Base-by-base conservation (phyloP, 1,140 invertebrate genomes). In the Aphelinus atriplicis region DNA sequence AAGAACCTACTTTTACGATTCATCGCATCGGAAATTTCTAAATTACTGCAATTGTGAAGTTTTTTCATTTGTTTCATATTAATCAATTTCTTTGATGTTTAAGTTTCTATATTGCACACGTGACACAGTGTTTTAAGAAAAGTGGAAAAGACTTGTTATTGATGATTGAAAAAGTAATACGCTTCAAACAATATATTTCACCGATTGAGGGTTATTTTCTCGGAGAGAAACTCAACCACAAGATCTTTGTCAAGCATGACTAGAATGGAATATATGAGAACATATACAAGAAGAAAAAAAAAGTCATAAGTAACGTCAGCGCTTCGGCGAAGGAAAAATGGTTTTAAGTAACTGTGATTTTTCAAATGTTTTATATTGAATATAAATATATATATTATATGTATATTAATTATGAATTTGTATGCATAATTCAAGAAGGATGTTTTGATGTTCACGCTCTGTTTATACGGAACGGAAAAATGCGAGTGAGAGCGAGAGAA, bases 311-410 rank as follows among this genome's bases (percentile, higher is more conserved):
- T 26, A 26, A 26, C 26, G 26, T 26, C 26, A 26, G 26, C 26
- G 26, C 51, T 53, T 56, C 57, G 69, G 70, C 64, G 50, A 72
- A 46, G 48, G 56, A 68, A 78, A 75, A 78, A 69, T 81, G 75
- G 82, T 83, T 84, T 85, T 81, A 82, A 84, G 82, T 85, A 85
- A 84, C 85, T 85, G 84, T 87, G 84, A 86, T 86, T 87, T 81
- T 85, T 83, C 80, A 81, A 83, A 83, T 86, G 78, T 85, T 83
- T 84, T 83, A 80, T 82, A 83, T 82, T 80, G 80, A 79, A 84
- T 78, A 81, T 78, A 79, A 78, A 80, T 80, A 80, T 74, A 80
- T 79, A 80, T 79, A 80, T 80, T 83, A 81, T 72, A 80, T 80
- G 77, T 81, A 83, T 78, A 82, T 77, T 76, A 84, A 73, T 77